A percentile compares a stretch with the other conserved stretches of the same genome.
Conservation (phyloP, 2,888 invertebrate species). For the Cecidostiba fungosa region DNA sequence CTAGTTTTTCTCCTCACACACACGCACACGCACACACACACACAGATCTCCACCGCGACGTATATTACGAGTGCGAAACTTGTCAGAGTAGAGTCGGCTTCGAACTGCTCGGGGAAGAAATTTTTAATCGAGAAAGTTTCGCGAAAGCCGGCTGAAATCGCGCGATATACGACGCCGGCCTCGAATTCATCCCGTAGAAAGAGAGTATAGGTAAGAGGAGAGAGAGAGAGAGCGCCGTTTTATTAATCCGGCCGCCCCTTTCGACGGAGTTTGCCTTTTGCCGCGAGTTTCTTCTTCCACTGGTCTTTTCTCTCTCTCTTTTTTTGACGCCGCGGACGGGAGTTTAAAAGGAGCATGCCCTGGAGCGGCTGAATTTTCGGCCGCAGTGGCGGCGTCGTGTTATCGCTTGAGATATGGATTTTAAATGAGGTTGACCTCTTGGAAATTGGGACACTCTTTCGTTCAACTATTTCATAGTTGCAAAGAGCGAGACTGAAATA, state of each 20-base stretch:
- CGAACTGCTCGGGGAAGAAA: constrained; percentile 69
- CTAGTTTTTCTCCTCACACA: constrained; percentile 39
- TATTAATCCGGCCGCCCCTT: constrained; percentile 44
- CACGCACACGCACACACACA: background rate
- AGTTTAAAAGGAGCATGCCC: constrained; percentile 14
- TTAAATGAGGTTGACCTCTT: background rate
- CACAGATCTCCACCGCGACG: constrained; percentile 30
- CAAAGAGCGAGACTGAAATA: background rate
- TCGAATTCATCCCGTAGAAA: constrained; percentile 30
- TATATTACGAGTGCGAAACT: constrained; percentile 68
- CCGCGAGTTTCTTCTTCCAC: constrained; percentile 21
- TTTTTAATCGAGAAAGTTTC: constrained; percentile 78
- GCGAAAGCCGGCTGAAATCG: constrained; percentile 61
- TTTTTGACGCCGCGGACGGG: background rate
- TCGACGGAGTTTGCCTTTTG: constrained; percentile 47
- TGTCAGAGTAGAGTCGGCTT: constrained; percentile 63
- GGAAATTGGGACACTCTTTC: background rate
- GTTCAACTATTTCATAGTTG: background rate
- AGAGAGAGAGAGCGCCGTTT: constrained; percentile 29
- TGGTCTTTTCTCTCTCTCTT: background rate
- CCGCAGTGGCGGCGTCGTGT: background rate
- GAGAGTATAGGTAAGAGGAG: constrained; percentile 22
- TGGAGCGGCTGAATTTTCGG: background rate
- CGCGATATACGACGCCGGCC: constrained; percentile 56
- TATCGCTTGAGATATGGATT: constrained; percentile 1